Evolutionary conservation across 2,113 vertebrate genomes (phyloP).

Genomic region (Hystrix cristata): DNA sequence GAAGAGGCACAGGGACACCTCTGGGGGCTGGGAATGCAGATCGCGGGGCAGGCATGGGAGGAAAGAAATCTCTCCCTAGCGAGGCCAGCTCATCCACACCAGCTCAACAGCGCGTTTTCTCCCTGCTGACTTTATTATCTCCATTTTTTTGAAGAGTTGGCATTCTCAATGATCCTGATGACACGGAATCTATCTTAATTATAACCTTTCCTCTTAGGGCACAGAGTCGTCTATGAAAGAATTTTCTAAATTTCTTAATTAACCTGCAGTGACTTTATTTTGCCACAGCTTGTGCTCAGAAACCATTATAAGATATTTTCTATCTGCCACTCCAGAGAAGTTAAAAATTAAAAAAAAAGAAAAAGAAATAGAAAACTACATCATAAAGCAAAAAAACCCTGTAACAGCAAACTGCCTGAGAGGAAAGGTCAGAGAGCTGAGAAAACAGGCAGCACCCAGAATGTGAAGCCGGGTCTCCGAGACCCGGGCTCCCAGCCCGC

Average conservation of each 20-base stretch:
- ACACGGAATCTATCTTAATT: conserved; percentile 78
- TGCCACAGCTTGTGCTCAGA: conserved; percentile 64
- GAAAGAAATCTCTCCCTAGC: background rate
- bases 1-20: background rate
- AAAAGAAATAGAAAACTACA: background rate
- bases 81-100: conserved; percentile 38
- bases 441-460: background rate
- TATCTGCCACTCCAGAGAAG: background rate
- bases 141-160: conserved; percentile 68
- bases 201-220: conserved; percentile 78
- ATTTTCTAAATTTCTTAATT: conserved; percentile 82
- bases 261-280: conserved; percentile 78
- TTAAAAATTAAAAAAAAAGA: background rate
- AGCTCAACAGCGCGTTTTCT: background rate
- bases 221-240: conserved; percentile 63
- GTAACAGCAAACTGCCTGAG: background rate
- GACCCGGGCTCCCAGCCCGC: background rate
- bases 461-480: background rate
- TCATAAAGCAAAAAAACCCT: background rate
- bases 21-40: background rate
- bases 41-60: background rate
- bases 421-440: conserved; percentile 48
- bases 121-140: conserved; percentile 66
- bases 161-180: conserved; percentile 71
- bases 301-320: conserved; percentile 50